Conservation (phyloP, 2,888 invertebrate genomes). For the Eupithecia dodoneata region DNA sequence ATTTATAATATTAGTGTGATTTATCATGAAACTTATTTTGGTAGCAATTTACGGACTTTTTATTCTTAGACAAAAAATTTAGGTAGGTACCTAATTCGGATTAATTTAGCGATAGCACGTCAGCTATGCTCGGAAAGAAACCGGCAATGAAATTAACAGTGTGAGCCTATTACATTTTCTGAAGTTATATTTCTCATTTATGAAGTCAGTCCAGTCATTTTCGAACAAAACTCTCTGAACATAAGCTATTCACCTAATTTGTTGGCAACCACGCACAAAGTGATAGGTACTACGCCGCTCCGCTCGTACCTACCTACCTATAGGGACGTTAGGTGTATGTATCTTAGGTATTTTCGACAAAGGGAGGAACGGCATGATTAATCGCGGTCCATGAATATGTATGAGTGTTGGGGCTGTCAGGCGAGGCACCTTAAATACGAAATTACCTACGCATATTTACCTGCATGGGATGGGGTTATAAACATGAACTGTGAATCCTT, state of each 20-base stretch:
- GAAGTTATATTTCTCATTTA: not conserved
- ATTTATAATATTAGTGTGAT: no score
- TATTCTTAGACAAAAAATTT: no score
- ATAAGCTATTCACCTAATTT: not conserved
- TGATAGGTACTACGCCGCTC: not conserved
- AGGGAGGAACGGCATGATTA: conserved; percentile 72
- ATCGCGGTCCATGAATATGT: conserved; percentile 81
- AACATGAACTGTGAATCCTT: conserved; percentile 47
- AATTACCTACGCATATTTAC: conserved; percentile 61
- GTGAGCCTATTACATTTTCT: not conserved
- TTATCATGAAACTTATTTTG: no score
- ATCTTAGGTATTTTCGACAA: conserved; percentile 52
- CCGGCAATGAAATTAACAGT: no score
- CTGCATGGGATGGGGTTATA: conserved; percentile 21
- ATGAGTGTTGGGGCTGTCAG: conserved; percentile 77
- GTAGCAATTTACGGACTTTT: no score
- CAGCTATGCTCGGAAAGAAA: no score
- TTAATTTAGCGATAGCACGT: no score
- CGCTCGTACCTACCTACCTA: not conserved
- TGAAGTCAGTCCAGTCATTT: not conserved
- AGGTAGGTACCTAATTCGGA: no score
- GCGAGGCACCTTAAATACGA: conserved; percentile 73
- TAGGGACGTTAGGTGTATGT: conserved; percentile 33
- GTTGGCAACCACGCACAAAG: not conserved
- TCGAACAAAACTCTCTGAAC: not conserved